Conservation (phyloP, 1,140 invertebrate species). For the Argopecten irradians region DNA sequence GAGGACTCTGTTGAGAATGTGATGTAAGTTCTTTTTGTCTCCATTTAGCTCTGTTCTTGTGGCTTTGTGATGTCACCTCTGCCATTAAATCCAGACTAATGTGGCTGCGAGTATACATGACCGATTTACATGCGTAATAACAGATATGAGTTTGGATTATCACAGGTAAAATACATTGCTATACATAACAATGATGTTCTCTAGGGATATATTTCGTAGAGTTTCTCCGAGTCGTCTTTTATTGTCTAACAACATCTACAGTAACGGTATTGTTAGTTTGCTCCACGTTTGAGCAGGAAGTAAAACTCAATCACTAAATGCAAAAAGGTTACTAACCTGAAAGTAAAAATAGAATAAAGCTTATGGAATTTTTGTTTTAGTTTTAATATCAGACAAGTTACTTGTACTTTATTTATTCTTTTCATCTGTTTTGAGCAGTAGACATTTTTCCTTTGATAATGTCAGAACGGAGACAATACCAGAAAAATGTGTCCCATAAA, state of each 20-base stretch:
- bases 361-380: too few relatives aligned
- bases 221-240: background rate
- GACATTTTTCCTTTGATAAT: too few relatives aligned
- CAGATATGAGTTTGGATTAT: background rate
- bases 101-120: background rate
- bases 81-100: background rate
- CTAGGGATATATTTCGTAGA: background rate
- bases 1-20: background rate
- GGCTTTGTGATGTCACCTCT: background rate
- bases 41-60: background rate
- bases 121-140: constrained; percentile 6
- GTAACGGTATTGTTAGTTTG: background rate
- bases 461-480: background rate
- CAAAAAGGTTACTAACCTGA: too few relatives aligned
- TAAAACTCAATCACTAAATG: too few relatives aligned
- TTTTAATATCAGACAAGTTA: too few relatives aligned
- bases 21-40: background rate
- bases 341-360: too few relatives aligned
- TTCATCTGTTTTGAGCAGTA: too few relatives aligned
- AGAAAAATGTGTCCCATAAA: background rate
- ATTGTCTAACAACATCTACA: background rate
- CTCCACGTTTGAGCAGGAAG: background rate
- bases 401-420: too few relatives aligned
- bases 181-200: background rate
- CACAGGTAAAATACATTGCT: background rate